A percentile compares a stretch with the other conserved stretches of the same genome.
Evolutionary conservation across 2,797 vertebrate genomes (phyloP).

Genomic region (Passerculus sandwichensis): DNA sequence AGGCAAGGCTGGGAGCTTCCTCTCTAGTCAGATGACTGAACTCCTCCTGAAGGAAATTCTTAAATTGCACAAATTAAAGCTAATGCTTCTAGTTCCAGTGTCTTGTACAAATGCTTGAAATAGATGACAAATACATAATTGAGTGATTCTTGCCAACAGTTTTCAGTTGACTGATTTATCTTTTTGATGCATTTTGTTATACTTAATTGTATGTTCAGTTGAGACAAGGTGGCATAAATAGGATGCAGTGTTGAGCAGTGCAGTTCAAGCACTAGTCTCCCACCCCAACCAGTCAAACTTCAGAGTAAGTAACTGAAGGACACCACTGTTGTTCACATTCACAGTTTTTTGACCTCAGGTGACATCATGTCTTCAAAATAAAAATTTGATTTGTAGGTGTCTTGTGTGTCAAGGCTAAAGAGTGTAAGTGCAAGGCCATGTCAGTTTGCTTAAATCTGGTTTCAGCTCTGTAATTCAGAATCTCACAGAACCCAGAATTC

Average conservation of each 20-base stretch:
- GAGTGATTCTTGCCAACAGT: constrained; percentile 11
- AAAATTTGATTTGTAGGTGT: not conserved
- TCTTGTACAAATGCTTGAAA: constrained; percentile 44
- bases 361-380: not conserved
- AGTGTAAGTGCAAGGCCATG: not conserved
- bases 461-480: not conserved
- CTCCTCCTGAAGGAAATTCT: constrained; percentile 38
- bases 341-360: not conserved
- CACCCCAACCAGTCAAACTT: not conserved
- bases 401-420: not conserved
- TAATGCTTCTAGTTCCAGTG: constrained; percentile 15
- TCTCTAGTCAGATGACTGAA: constrained; percentile 45
- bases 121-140: not conserved
- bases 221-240: not conserved
- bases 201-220: not conserved
- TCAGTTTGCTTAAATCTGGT: not conserved
- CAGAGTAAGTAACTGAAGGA: not conserved
- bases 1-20: constrained; percentile 56
- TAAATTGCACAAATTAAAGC: constrained; percentile 34
- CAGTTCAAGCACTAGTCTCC: constrained; percentile 9
- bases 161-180: constrained; percentile 16
- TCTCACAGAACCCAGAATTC: not conserved
- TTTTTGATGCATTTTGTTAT: constrained; percentile 35
- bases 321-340: not conserved
- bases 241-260: not conserved